Evolutionary conservation across 2,888 invertebrate species (phyloP), one percentile per base, ranked within the genome.

Genomic region (Eretmocerus hayati): DNA sequence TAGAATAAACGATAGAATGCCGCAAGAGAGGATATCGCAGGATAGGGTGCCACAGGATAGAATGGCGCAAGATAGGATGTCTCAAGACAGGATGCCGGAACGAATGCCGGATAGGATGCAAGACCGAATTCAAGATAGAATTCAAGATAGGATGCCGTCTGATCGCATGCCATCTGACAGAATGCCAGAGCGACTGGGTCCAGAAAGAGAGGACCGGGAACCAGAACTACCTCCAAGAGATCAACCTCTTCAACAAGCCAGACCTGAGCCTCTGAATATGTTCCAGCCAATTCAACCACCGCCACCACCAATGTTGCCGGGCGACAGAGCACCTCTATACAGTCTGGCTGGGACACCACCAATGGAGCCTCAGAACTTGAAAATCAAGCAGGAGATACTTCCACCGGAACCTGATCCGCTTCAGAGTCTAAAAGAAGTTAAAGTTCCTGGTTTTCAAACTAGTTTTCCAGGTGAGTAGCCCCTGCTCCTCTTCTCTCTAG

Each of bases 361-460:
- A 0, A 64, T 71, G 66, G 84, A 85, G 61, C 84, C 84, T 6
- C 84, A 85, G 62, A 84, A 85, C 67, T 72, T 84, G 46, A 85
- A 85, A 64, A 82, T 85, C 26, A 85, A 84, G 62, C 82, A 84
- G 60, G 85, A 84, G 67, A 75, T 80, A 44, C 74, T 79, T 39
- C 71, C 73, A 50, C 71, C 73, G 48, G 73, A 75, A 45, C 70
- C 79, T 21, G 86, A 87, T 74, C 87, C 87, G 3, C 66, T 87
- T 55, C 87, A 87, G 63, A 85, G 85, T 57, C 72, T 87, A 8
- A 85, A 86, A 65, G 87, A 87, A 67, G 86, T 87, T 1, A 87
- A 87, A 75, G 85, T 87, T 8, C 84, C 85, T 32, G 84, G 85
- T 30, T 83, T 81, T 63, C 79, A 81, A 50, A 76, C 80, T 37